These are phyloP conservation scores for Ditylenchus dipsaci DNA, from an alignment of 1,140 invertebrate species.

Conservation along the genomic window DNA sequence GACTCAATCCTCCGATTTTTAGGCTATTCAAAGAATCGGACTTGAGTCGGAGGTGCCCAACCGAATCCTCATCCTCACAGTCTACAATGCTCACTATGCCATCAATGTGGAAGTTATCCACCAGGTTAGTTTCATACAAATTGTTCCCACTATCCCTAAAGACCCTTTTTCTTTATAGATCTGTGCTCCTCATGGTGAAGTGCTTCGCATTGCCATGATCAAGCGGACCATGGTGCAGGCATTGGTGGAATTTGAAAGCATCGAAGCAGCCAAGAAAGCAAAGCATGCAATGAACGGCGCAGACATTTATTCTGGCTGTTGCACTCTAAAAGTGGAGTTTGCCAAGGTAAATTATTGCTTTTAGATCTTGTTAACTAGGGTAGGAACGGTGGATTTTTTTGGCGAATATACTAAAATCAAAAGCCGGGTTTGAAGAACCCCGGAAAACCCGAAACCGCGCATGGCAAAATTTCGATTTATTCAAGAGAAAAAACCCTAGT, in stretches of 20 bases:
- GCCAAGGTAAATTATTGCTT: constrained; percentile 85
- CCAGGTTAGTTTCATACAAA: constrained; percentile 20
- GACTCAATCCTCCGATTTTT: background rate
- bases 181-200: constrained; percentile 84
- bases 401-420: too few species aligned
- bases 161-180: constrained; percentile 90
- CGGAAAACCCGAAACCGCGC: too few species aligned
- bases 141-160: constrained; percentile 70
- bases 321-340: constrained; percentile 96
- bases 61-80: constrained; percentile 87
- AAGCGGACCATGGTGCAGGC: constrained; percentile 91
- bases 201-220: constrained; percentile 96
- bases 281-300: constrained; percentile 91
- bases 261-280: constrained; percentile 87
- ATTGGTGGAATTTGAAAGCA: constrained; percentile 96
- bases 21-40: constrained; percentile 59
- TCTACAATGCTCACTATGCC: constrained; percentile 92
- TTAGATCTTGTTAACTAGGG: background rate
- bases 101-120: constrained; percentile 85
- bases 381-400: constrained; percentile 2
- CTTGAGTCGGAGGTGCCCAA: constrained; percentile 66
- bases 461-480: too few species aligned
- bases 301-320: constrained; percentile 98
- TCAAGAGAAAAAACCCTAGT: too few species aligned
- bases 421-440: too few species aligned